These are phyloP conservation scores for Drosophila seguyi DNA, from an alignment of 1,140 invertebrate species.

Conservation along the genomic window DNA sequence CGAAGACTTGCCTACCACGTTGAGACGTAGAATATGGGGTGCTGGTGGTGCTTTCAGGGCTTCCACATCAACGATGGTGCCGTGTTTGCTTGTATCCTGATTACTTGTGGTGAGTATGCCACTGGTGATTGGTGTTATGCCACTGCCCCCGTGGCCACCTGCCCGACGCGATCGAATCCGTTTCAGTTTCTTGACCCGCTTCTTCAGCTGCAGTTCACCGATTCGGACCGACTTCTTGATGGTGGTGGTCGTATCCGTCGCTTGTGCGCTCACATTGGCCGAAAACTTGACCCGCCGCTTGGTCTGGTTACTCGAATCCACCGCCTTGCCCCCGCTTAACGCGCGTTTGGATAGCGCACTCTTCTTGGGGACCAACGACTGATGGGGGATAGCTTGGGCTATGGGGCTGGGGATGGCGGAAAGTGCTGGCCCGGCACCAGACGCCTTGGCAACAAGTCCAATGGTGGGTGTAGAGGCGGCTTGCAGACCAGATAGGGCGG, in stretches of 20 bases:
- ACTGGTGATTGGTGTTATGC: not conserved
- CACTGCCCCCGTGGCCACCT: constrained; percentile 22
- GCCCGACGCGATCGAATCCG: constrained; percentile 26
- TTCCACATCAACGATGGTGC: constrained; percentile 24
- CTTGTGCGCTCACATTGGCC: constrained; percentile 51
- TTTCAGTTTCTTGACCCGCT: constrained; percentile 58
- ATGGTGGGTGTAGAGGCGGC: constrained; percentile 1
- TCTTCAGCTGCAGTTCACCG: constrained; percentile 56
- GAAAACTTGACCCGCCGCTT: constrained; percentile 69
- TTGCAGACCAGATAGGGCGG: not conserved
- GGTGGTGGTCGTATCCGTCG: constrained; percentile 10
- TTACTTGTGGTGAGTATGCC: too few relatives aligned
- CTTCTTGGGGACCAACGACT: constrained; percentile 31
- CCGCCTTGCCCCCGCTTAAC: constrained; percentile 34
- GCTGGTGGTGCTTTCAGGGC: not conserved
- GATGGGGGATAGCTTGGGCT: not conserved
- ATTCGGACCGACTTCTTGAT: constrained; percentile 48
- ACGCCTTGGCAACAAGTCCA: constrained; percentile 29
- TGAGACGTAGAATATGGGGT: constrained; percentile 16
- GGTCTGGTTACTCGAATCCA: constrained; percentile 10
- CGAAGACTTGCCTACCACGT: constrained; percentile 35
- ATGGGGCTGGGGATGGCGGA: not conserved
- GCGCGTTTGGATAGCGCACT: constrained; percentile 51
- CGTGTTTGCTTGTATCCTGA: constrained; percentile 20
- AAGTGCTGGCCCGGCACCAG: constrained; percentile 12